Conservation (phyloP, 2,797 vertebrate genomes). For the Xerus rutilus region DNA sequence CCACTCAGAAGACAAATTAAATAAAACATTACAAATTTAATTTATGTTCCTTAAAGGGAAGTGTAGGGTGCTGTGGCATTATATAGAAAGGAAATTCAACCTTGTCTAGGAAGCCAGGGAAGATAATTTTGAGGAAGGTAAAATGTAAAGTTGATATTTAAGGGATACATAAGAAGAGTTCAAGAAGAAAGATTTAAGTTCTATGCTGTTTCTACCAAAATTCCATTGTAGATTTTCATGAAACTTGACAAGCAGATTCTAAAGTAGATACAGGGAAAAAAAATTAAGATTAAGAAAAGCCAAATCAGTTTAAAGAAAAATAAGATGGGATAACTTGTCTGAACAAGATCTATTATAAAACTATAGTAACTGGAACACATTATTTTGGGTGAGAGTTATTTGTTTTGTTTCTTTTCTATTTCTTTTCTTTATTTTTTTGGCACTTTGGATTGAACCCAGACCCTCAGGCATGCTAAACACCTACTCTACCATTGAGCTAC, state of each 20-base stretch:
- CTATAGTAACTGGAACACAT: no score
- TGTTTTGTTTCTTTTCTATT: no score
- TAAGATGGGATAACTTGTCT: neutral
- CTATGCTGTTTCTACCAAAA: neutral
- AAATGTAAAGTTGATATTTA: slow-evolving; percentile 18
- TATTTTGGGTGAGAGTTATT: no score
- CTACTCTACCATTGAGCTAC: neutral
- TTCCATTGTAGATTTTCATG: neutral
- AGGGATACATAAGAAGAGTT: neutral
- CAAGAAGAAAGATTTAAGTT: neutral
- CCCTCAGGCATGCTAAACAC: neutral
- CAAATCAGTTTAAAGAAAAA: neutral
- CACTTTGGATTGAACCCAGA: no score
- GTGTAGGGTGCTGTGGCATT: neutral
- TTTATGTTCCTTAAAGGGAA: neutral
- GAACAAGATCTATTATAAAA: no score
- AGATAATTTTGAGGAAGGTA: neutral
- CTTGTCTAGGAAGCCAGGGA: neutral
- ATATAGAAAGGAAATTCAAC: neutral
- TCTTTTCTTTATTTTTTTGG: no score
- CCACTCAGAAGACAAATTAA: neutral
- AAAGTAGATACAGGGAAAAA: neutral
- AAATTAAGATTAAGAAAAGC: neutral
- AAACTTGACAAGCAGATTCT: neutral
- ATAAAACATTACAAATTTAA: neutral